Base-by-base conservation (phyloP, 2,113 vertebrate genomes). In the Poicephalus gulielmi region DNA sequence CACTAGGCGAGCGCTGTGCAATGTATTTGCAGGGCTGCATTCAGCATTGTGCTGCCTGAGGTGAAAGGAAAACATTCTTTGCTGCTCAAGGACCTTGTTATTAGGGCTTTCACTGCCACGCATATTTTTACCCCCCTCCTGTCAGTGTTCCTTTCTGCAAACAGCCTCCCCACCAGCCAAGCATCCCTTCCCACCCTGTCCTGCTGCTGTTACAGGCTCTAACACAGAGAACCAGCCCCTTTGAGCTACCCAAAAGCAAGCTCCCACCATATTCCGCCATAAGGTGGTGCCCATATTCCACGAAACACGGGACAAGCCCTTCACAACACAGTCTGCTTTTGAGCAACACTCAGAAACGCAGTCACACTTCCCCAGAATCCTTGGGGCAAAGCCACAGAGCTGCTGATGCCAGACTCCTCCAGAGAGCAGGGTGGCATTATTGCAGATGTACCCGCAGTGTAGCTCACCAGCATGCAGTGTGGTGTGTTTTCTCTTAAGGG, bases 231-330 rank as follows among this genome's bases (percentile, higher is more conserved):
- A 25, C 6, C 43, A 28, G 23, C 1, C 28, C 13, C 6, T 3
- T 2, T 3, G 27, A 83, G 55, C 46, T 22, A 0, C 44, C 50
- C 37, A 13, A 23, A 57, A 31, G 3, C 31, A 37, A 11, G 11
- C 17, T 96, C 11, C 33, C 35, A 11, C 94, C 86, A 77, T 88
- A 69, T 96, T 16, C 43, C 31, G 7, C 94, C 90, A 83, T 90
- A 66, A 79, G 96, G 62, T 96, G 95, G 95, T 88, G 96, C 83
- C 69, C 44, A 43, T 64, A 78, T 81, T 13, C 86, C 86, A 69
- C 22, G 1, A 27, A 94, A 93, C 22, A 13, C 2, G 3, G 46
- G 35, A 12, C 43, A 25, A 67, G 46, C 27, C 2, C 39, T 50
- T 11, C 14, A 1, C 19, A 8, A 8, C 20, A 3, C 25, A 3